Conservation (phyloP, 1,140 invertebrate species). For the Olivierus martensii region DNA sequence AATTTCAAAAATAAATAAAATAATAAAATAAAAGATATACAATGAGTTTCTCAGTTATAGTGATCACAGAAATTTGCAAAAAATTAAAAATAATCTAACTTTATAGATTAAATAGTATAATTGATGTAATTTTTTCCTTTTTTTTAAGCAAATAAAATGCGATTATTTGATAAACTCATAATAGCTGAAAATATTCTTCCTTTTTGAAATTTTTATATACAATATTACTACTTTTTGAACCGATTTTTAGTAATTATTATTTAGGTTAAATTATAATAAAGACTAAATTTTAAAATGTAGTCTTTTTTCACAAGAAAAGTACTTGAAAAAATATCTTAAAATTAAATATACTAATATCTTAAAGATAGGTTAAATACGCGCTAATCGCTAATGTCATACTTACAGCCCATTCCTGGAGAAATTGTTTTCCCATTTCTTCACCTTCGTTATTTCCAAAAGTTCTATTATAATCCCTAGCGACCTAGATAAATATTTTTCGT, state of each 20-base stretch:
- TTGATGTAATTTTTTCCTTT: too few species aligned
- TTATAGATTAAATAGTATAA: too few species aligned
- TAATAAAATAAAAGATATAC: too few species aligned
- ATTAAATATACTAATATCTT: background rate
- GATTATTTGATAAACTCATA: too few species aligned
- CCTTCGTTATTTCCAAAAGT: conserved; percentile 24
- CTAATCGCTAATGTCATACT: background rate
- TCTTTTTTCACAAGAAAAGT: conserved; percentile 1
- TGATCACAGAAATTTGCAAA: too few species aligned
- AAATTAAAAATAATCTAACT: too few species aligned
- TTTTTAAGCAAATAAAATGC: too few species aligned
- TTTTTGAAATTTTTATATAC: background rate
- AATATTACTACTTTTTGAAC: background rate
- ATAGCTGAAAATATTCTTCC: too few species aligned
- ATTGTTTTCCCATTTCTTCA: conserved; percentile 19
- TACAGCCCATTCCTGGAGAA: conserved; percentile 23
- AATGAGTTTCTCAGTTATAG: too few species aligned
- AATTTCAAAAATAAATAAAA: too few species aligned
- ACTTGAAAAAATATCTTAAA: background rate
- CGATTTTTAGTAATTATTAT: background rate
- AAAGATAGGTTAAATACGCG: background rate
- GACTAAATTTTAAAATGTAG: background rate
- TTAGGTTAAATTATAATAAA: background rate
- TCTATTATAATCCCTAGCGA: conserved; percentile 43
- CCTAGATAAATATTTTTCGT: conserved; percentile 9